Evolutionary conservation across 2,888 invertebrate genomes (phyloP), one percentile per base, ranked within the genome.

Genomic region (Orthosia incerta): DNA sequence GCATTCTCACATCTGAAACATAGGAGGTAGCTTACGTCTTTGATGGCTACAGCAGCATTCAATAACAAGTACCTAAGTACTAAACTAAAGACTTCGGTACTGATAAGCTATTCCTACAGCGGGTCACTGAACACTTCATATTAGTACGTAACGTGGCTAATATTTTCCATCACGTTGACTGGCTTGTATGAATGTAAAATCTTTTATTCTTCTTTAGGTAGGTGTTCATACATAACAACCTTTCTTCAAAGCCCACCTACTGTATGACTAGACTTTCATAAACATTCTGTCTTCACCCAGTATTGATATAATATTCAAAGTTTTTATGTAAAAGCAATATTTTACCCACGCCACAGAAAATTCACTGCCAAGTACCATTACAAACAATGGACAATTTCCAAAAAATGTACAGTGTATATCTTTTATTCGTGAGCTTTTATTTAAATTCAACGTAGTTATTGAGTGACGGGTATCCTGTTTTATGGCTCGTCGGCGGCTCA

Each of bases 401-500:
- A 83, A 87, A 87, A 79, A 83, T 53, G 0, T 78, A 78, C 71
- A 72, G 57, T 80, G 76, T 83, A 71, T 66, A 71, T 76, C 26
- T 80, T 76, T 84, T 82, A 86, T 86, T 84, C 68, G 78, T 84
- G 87, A 89, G 88, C 87, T 91, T 93, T 92, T 93, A 94, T 95
- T 95, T 93, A 94, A 94, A 95, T 95, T 91, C 90, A 92, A 88
- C 91, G 90, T 91, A 89, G 93, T 92, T 93, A 94, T 94, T 94
- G 94, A 95, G 93, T 94, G 95, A 93, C 93, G 90, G 92, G 94
- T 93, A 93, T 95, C 93, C 94, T 95, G 94, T 94, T 94, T 95
- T 93, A 94, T 93, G 91, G 92, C 89, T 92, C 91, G 95, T 93
- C 95, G 96, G 94, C 94, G 91, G 91, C 92, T 93, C 91, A 91